Base-by-base conservation (phyloP, 2,797 vertebrate genomes). In the Muscicapa comitata region DNA sequence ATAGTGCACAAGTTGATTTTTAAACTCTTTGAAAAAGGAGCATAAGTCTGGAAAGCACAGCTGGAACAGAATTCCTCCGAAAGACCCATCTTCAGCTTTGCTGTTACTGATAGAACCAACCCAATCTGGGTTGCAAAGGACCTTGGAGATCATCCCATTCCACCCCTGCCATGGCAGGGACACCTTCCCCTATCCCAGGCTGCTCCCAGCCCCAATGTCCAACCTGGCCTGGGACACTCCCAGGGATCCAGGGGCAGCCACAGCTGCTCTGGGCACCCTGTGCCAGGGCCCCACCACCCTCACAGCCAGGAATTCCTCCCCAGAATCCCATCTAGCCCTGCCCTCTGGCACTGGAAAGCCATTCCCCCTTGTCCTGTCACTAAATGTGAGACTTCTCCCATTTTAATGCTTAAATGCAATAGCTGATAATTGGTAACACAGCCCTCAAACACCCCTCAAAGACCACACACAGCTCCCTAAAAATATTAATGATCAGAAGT, bases 271-370 rank as follows among this genome's bases (percentile, higher is more conserved):
- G 75, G n/a, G 15, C 14, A 70, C 6, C 25, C 74, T 26, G 17
- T 7, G 23, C 66, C 75, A 87, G 66, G 43, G 29, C 68, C 51
- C 54, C 0, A 5, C 25, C 61, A 61, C 40, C 29, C 61, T 54
- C 4, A 0, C 40, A 74, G 40, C 0, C 0, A 67, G 0, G 0
- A 61, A 68, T 48, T 61, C 31, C 26, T 29, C 0, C 48, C 70
- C 54, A 35, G 28, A 2, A 4, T 42, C 62, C 40, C 70, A 81
- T 7, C 70, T 0, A 3, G 0, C 26, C 40, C 29, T 81, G 61
- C 7, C 26, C 26, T 61, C 14, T 54, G 47, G 17, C 54, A 67
- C 2, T 35, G 15, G 28, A 0, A 1, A 74, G 31, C 21, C 47
- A 31, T 54, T 53, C 18, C 43, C 43, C n/a, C 1, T 0, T 10